Base-by-base conservation (phyloP, 2,888 invertebrate genomes). In the Drosophila kuntzei region DNA sequence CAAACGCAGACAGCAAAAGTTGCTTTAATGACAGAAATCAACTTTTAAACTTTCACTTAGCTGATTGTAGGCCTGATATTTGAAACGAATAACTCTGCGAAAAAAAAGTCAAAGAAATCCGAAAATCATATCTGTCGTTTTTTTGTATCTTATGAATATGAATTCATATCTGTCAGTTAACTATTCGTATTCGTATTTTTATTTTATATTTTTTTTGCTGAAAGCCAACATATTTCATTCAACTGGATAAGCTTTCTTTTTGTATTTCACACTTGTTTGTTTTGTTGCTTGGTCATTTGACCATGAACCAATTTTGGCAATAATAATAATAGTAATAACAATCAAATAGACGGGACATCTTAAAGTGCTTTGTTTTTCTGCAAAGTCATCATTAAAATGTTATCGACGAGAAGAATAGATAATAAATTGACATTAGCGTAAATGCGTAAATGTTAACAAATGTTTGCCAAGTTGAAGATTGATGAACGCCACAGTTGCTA, bases 341-440 rank as follows among this genome's bases (percentile, higher is more conserved):
- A 59, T 47, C 43, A 59, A 58, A 60, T 60, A 60, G 54, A n/a
- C 53, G 36, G 64, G 72, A 81, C 72, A 51, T 54, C 60, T 65
- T 62, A 18, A 43, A 69, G 55, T 60, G 76, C 59, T 36, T 27
- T 47, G n/a, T 8, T 53, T 54, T 64, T 73, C 27, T 14, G 65
- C 87, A 64, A 22, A 83, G 87, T 85, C 85, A 85, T 72, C 57
- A 61, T 71, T 59, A 46, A 79, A 79, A 64, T 36, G 57, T 25
- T 39, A 54, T 39, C 37, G 53, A 41, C 29, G 12, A 11, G 34
- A 36, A 69, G 29, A 55, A 57, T 71, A 50, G 67, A 50, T 67
- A 78, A 77, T 64, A 63, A 49, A 78, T 77, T 62, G 79, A 60
- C 65, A 63, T 50, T 55, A 65, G 68, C 62, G 71, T 51, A 34